These are phyloP conservation scores for Acrobasis consociella DNA, from an alignment of 2,888 invertebrate genomes.

Conservation along the genomic window DNA sequence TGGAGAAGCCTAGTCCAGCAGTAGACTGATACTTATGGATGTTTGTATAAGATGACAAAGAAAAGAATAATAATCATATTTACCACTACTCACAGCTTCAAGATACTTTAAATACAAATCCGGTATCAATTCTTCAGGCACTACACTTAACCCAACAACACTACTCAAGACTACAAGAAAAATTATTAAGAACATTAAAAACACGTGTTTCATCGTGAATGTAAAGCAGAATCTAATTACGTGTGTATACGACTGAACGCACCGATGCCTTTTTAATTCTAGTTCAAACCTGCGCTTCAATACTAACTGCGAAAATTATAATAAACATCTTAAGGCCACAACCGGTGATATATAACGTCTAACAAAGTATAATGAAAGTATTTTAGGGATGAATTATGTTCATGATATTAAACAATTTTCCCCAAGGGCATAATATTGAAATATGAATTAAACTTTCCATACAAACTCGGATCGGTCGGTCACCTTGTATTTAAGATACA, in stretches of 20 bases:
- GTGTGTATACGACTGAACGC: conserved; percentile 48
- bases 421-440: no score
- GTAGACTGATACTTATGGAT: no score
- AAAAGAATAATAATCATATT: conserved; percentile 21
- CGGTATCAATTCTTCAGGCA: conserved; percentile 37
- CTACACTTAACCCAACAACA: neutral
- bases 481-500: no score
- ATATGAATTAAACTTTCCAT: no score
- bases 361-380: no score
- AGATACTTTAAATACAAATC: conserved; percentile 48
- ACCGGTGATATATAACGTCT: no score
- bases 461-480: no score
- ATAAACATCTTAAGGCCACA: neutral
- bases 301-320: conserved; percentile 5
- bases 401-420: no score
- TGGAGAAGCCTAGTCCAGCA: no score
- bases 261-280: conserved; percentile 20
- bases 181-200: neutral
- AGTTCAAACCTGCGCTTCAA: neutral
- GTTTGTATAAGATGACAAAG: no score
- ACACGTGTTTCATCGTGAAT: conserved; percentile 21
- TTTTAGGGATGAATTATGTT: no score
- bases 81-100: conserved; percentile 47
- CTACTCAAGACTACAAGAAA: neutral
- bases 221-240: conserved; percentile 30